Base-by-base conservation (phyloP, 2,113 vertebrate species). In the Grammomys surdaster region DNA sequence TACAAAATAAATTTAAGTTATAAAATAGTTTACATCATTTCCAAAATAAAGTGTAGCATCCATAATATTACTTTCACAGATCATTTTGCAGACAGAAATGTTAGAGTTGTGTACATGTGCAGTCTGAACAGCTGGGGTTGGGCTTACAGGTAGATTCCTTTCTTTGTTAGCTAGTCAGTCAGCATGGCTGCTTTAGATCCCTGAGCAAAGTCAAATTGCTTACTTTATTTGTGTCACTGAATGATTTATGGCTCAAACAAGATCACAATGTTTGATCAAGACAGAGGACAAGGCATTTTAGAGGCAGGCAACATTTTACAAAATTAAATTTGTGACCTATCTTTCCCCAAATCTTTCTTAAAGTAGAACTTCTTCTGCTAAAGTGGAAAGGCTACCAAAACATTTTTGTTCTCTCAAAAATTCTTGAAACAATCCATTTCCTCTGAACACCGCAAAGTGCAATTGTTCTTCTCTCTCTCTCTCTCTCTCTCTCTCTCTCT, bases 271-370 rank as follows among this genome's bases (percentile, higher is more conserved):
- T 91, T 89, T 89, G 78, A 91, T 93, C 40, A 96, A 80, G 8
- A 43, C 26, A 70, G 58, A 87, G 73, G 75, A 91, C 26, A 70
- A 92, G 65, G 40, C 24, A 13, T 88, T 96, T 97, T 80, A 87
- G 78, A 43, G 86, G 90, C 91, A 94, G 20, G 69, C 75, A 93
- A 26, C n/a, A 20, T 67, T 91, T 91, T 82, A 75, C 89, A 86
- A 94, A 94, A 96, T 96, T 95, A 90, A 96, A 96, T 95, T 95
- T 94, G 17, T 92, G 43, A 94, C 20, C 31, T 95, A 6, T 58
- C 77, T 95, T 75, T 91, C 51, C 36, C 33, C 43, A 78, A 80
- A 88, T 96, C 63, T 93, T 89, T 69, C 69, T 22, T 58, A 56
- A 82, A 91, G 89, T 36, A 94, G 63, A 96, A 88, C 91, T 96